Evolutionary conservation across 2,888 invertebrate genomes (phyloP), one percentile per base, ranked within the genome.

Genomic region (Creontiades dilutus): DNA sequence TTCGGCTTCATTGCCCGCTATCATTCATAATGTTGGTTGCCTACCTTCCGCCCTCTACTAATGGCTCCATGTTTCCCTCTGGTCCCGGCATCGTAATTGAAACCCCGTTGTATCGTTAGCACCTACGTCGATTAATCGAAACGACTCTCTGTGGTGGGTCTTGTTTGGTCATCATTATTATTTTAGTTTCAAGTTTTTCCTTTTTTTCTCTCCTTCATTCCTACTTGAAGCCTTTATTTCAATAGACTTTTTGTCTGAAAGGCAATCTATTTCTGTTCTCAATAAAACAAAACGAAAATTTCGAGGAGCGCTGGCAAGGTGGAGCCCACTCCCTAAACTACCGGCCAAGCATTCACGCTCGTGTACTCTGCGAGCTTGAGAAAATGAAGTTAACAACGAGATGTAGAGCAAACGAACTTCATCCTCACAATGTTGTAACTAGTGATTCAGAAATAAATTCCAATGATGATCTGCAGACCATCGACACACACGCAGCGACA

Each of bases 101-200:
- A 68, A 68, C 68, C 68, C 68, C 23, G 68, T 23, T 27, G 68
- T 68, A 68, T 19, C 68, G 68, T 68, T 68, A 68, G 68, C 68
- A 68, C 68, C 68, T 68, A 23, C 19, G 68, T 68, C 68, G 68
- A 68, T 68, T 68, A 68, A 68, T 68, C 68, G 68, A 68, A 68
- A 68, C 68, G 9, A 68, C 68, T 68, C 68, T 68, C 68, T 23
- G 68, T 68, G 68, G 68, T 68, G 27, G 68, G 68, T 68, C 68
- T 23, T 68, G 68, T 68, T 61, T 68, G 68, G 68, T 68, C 68
- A 68, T 68, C 27, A 68, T 68, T 68, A 68, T 68, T 68, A 57
- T 57, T 57, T 57, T 57, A 7, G 57, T 57, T 57, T 57, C 57
- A n/a, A n/a, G 57, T n/a, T 68, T 27, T 68, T 68, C 19, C 68